phyloP scores from a whole-genome alignment of 2,113 vertebrate genomes.

The Setophaga kirtlandii region DNA sequence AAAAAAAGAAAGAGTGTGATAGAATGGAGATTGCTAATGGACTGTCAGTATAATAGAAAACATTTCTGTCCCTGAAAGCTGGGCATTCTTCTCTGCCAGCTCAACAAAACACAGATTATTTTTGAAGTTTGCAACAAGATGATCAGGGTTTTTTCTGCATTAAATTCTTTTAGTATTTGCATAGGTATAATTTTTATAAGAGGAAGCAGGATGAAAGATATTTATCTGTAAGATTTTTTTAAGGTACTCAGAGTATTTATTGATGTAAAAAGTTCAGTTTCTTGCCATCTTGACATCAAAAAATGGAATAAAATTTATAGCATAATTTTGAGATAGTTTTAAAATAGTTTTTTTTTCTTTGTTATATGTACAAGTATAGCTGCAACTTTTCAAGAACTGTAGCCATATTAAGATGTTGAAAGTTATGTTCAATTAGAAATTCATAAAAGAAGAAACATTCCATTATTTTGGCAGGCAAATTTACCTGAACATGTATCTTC shows the following conservation, averaged over 20 bases:
- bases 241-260: neutral
- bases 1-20: neutral
- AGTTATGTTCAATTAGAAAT: slow-evolving; percentile 51
- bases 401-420: slow-evolving; percentile 26
- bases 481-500: slow-evolving; percentile 59
- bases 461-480: slow-evolving; percentile 46
- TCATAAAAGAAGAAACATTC: slow-evolving; percentile 38
- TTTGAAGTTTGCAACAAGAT: neutral
- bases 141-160: neutral
- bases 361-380: neutral
- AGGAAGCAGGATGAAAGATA: neutral
- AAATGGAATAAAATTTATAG: neutral
- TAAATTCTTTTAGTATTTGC: neutral
- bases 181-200: neutral
- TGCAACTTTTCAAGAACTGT: slow-evolving; percentile 53
- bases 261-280: neutral
- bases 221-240: neutral
- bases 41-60: neutral
- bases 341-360: neutral
- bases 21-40: neutral
- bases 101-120: neutral
- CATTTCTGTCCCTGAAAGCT: neutral
- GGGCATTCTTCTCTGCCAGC: neutral
- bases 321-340: neutral
- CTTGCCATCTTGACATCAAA: neutral